These are phyloP conservation scores for Corapipo altera DNA, from an alignment of 2,113 vertebrate species.

Conservation along the genomic window DNA sequence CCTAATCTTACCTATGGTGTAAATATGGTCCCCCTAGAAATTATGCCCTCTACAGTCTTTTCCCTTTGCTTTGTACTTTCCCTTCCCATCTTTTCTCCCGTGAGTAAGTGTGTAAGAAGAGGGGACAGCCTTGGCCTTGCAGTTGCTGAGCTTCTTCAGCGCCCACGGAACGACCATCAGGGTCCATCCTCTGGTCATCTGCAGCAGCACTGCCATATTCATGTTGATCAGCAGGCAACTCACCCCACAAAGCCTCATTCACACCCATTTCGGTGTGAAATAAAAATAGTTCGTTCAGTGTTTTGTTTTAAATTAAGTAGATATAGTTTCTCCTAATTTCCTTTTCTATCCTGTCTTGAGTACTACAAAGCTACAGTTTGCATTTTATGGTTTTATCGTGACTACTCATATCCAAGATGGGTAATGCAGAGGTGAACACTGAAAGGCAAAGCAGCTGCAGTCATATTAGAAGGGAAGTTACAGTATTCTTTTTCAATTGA, in stretches of 20 bases:
- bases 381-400: neutral
- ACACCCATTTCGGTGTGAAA: neutral
- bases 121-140: neutral
- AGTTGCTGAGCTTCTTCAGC: neutral
- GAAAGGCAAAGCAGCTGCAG: neutral
- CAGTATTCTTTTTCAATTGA: neutral
- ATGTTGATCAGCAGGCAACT: neutral
- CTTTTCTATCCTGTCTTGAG: neutral
- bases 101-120: neutral
- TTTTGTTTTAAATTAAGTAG: neutral
- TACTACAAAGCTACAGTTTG: neutral
- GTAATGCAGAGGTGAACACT: neutral
- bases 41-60: neutral
- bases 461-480: neutral
- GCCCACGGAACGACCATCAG: neutral
- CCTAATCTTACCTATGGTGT: fast-evolving
- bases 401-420: neutral
- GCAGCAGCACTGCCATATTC: neutral
- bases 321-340: neutral
- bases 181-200: neutral
- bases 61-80: neutral
- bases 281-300: neutral
- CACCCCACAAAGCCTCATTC: neutral
- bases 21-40: neutral
- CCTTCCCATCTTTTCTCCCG: neutral